Conservation (phyloP, 2,888 invertebrate species). For the Chesias legatella region DNA sequence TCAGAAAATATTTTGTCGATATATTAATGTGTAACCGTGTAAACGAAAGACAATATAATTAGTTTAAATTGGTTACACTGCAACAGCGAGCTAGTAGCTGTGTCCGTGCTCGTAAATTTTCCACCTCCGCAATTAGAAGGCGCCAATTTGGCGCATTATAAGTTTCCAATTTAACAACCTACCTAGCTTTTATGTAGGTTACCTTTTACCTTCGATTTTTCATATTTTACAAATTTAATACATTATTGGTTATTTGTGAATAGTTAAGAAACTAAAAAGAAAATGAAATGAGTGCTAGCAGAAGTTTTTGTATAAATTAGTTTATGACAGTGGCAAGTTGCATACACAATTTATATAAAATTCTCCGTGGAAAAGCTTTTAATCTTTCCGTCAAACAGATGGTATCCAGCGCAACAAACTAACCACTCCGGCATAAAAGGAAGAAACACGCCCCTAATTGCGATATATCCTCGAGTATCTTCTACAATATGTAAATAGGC, state of each 20-base stretch:
- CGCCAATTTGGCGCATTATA: slow-evolving; percentile 69
- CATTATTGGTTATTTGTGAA: too few relatives aligned
- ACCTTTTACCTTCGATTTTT: too few relatives aligned
- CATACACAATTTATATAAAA: slow-evolving; percentile 37
- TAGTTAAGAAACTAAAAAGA: too few relatives aligned
- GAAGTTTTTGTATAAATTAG: slow-evolving; percentile 13
- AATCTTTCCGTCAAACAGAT: slow-evolving; percentile 69
- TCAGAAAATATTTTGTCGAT: too few relatives aligned
- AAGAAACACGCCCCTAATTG: slow-evolving; percentile 75
- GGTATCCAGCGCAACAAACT: slow-evolving; percentile 61
- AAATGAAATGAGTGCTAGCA: slow-evolving; percentile 1
- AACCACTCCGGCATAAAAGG: slow-evolving; percentile 65
- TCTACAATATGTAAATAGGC: slow-evolving; percentile 76
- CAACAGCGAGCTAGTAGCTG: slow-evolving; percentile 42
- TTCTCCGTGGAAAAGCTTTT: slow-evolving; percentile 51
- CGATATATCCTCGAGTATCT: slow-evolving; percentile 72
- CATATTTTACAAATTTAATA: too few relatives aligned
- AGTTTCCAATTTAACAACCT: slow-evolving; percentile 36
- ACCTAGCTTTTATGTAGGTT: neutral
- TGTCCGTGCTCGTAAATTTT: slow-evolving; percentile 68
- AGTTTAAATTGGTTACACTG: slow-evolving; percentile 6
- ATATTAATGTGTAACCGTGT: neutral
- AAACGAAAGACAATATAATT: slow-evolving; percentile 4
- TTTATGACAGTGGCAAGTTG: slow-evolving; percentile 4
- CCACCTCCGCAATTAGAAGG: slow-evolving; percentile 70